Evolutionary conservation across 2,113 vertebrate genomes (phyloP).

Genomic region (Microcebus murinus): DNA sequence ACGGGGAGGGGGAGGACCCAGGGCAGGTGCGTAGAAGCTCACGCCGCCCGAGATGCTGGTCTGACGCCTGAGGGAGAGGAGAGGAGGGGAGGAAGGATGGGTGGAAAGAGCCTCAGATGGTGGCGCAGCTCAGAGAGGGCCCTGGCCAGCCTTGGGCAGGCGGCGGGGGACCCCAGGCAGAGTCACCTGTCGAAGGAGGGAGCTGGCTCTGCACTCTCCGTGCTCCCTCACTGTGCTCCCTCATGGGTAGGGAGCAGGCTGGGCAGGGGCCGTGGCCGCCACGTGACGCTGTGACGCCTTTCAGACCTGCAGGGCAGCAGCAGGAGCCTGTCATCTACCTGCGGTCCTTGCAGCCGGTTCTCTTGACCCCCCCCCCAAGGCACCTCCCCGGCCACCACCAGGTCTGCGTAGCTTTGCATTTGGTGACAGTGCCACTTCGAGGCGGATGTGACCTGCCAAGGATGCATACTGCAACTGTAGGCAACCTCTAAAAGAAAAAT

Average conservation of each 20-base stretch:
- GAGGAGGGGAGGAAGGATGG: background rate
- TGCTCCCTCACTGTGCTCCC: fast-evolving
- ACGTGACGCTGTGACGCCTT: fast-evolving
- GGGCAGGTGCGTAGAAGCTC: background rate
- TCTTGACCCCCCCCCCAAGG: background rate
- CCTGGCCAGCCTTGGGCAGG: background rate
- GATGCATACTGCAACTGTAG: background rate
- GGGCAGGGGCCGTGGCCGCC: fast-evolving
- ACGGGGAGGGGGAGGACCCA: background rate
- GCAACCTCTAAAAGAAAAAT: background rate
- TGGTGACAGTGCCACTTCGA: background rate
- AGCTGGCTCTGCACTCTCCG: background rate
- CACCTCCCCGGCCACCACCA: fast-evolving
- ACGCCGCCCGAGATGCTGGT: fast-evolving
- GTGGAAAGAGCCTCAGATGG: too few species aligned
- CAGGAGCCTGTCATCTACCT: fast-evolving
- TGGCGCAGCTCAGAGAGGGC: background rate
- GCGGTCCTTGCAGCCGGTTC: background rate
- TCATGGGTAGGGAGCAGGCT: background rate
- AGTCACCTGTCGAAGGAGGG: fast-evolving
- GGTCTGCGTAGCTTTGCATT: background rate
- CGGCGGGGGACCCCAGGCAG: background rate
- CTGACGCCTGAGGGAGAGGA: background rate
- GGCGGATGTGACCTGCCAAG: fast-evolving
- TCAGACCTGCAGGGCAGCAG: background rate